phyloP scores from a whole-genome alignment of 2,888 invertebrate species.

The Mythimna vitellina region DNA sequence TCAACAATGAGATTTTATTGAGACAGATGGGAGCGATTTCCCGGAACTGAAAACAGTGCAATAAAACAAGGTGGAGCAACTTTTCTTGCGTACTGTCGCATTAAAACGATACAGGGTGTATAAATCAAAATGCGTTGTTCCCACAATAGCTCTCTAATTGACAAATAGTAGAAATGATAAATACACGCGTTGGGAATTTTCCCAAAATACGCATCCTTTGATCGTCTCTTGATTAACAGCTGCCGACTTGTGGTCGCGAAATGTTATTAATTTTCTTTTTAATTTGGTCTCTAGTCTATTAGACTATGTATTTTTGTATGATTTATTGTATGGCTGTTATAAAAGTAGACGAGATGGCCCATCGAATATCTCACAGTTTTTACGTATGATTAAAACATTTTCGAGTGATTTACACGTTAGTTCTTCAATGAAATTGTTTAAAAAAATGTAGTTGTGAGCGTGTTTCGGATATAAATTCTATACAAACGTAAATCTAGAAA shows the following conservation, averaged over 20 bases:
- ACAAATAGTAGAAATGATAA: slow-evolving; percentile 90
- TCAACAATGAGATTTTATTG: slow-evolving; percentile 66
- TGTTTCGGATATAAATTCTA: slow-evolving; percentile 47
- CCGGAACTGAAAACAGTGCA: slow-evolving; percentile 59
- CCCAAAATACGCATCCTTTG: slow-evolving; percentile 87
- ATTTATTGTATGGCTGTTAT: slow-evolving; percentile 74
- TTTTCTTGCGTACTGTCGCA: slow-evolving; percentile 57
- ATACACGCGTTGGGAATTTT: slow-evolving; percentile 86
- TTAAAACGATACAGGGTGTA: slow-evolving; percentile 76
- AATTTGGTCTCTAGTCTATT: slow-evolving; percentile 82
- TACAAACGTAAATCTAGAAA: slow-evolving; percentile 42
- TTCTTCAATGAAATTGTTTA: slow-evolving; percentile 57
- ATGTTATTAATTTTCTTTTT: slow-evolving; percentile 89
- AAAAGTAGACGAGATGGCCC: slow-evolving; percentile 71
- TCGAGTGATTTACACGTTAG: slow-evolving; percentile 63
- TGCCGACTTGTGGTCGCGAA: slow-evolving; percentile 81
- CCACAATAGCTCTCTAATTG: slow-evolving; percentile 89
- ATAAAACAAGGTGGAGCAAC: slow-evolving; percentile 64
- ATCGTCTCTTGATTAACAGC: slow-evolving; percentile 88
- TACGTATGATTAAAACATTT: slow-evolving; percentile 64
- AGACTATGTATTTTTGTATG: slow-evolving; percentile 78
- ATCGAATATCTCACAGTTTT: slow-evolving; percentile 69
- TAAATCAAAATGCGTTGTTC: slow-evolving; percentile 87
- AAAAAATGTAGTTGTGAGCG: slow-evolving; percentile 39
- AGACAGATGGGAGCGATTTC: slow-evolving; percentile 60